Evolutionary conservation across 2,888 invertebrate species (phyloP).

Genomic region (Xylota segnis): DNA sequence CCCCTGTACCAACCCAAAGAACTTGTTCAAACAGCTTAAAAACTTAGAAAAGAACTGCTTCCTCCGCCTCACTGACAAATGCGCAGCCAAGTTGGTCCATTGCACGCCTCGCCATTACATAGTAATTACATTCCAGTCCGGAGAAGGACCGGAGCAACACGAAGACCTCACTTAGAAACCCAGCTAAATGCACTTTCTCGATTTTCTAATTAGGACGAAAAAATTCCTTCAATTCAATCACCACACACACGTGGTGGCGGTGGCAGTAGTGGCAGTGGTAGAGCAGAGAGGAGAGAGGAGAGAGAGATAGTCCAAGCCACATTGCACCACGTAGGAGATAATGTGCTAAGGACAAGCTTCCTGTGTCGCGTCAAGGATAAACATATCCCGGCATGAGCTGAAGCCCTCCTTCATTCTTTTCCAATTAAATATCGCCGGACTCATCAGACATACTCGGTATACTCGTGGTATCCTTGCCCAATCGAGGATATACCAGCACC

Average conservation of each 20-base stretch:
- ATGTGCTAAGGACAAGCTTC: conserved; percentile 68
- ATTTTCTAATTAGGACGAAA: conserved; percentile 75
- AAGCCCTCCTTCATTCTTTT: conserved; percentile 61
- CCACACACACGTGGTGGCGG: conserved; percentile 46
- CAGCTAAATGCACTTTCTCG: conserved; percentile 68
- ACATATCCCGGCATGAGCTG: conserved; percentile 33
- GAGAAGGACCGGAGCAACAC: conserved; percentile 53
- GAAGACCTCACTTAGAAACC: conserved; percentile 62
- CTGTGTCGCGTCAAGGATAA: conserved; percentile 59
- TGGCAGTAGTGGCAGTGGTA: background rate
- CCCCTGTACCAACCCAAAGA: no score
- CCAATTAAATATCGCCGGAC: conserved; percentile 64
- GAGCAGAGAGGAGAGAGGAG: background rate
- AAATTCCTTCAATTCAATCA: conserved; percentile 71
- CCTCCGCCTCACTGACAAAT: no score
- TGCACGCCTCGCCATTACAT: conserved; percentile 7
- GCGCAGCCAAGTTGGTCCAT: background rate
- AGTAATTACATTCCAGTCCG: conserved; percentile 61
- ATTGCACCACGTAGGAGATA: conserved; percentile 37
- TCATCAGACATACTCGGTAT: no score
- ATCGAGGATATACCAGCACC: conserved; percentile 38
- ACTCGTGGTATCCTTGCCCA: conserved; percentile 31
- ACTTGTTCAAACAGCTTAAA: no score
- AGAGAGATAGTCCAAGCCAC: conserved; percentile 8
- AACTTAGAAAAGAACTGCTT: no score